phyloP scores from a whole-genome alignment of 2,113 vertebrate genomes.

The Cyanistes caeruleus region DNA sequence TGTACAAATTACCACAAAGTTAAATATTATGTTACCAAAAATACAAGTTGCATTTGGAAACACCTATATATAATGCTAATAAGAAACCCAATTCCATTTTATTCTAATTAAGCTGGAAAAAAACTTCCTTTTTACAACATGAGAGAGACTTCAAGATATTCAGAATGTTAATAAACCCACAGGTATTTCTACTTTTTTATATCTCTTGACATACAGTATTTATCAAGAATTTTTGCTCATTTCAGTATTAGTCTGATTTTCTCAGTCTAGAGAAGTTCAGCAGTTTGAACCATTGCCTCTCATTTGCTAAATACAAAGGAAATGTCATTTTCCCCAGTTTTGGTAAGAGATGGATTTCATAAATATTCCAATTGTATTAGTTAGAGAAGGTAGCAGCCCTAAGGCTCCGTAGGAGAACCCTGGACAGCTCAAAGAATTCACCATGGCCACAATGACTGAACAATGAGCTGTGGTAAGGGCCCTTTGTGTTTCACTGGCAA shows the following conservation, averaged over 20 bases:
- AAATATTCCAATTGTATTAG: neutral
- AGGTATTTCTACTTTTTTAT: neutral
- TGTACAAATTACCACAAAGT: neutral
- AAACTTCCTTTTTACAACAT: neutral
- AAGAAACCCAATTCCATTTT: neutral
- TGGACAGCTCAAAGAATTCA: neutral
- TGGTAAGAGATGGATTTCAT: neutral
- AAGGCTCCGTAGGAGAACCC: neutral
- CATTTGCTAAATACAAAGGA: neutral
- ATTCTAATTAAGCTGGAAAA: constrained; percentile 10
- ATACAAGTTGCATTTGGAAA: neutral
- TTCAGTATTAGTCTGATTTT: neutral
- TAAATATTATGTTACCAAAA: neutral
- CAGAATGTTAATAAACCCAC: neutral
- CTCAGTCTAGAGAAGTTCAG: neutral
- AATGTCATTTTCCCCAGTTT: neutral
- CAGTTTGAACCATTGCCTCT: neutral
- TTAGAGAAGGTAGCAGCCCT: neutral
- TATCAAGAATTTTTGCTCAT: neutral
- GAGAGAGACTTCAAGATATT: neutral
- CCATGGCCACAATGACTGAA: neutral
- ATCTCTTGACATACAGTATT: neutral
- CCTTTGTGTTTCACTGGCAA: neutral
- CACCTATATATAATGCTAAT: neutral
- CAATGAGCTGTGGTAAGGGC: neutral